Evolutionary conservation across 2,888 invertebrate genomes (phyloP), one percentile per base, ranked within the genome.

Genomic region (Callinectes sapidus): DNA sequence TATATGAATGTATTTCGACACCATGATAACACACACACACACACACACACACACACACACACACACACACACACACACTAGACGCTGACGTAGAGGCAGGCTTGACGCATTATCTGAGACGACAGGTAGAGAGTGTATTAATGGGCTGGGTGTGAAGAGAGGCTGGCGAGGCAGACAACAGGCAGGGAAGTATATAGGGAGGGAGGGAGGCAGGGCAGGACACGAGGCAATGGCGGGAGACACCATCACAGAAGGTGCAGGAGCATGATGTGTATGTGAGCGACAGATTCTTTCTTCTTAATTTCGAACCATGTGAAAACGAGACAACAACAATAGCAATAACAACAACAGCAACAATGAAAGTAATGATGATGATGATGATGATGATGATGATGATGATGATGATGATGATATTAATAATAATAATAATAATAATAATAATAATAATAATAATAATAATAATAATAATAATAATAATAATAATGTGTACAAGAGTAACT

Each of bases 11-110:
- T 10, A 71, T n/a, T 71, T n/a, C 28, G 8, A 28, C n/a, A 10
- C 71, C 10, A 71, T 28, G 71, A 71, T 71, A 71, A 71, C n/a
- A 28, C 13, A 28, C 71, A 71, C n/a, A 5, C 71, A 71, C 71
- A 71, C 71, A 71, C 71, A 28, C 71, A 71, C 71, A 71, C 71
- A 71, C 71, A 71, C 71, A 71, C 66, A n/a, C 66, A 71, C 71
- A 71, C 71, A 71, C 71, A 71, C 71, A 71, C 71, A 71, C 71
- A 71, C 71, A 71, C 61, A 71, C 28, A 28, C 10, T 71, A 71
- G 71, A 71, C 71, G 71, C 71, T 71, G 71, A 71, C 71, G 71
- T 28, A 71, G n/a, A 13, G 71, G 71, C 71, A 10, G 28, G 71
- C 28, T 13, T 71, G 71, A 71, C 28, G 71, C 71, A 71, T 28